phyloP scores from a whole-genome alignment of 2,113 vertebrate species.

The Osmerus mordax region DNA sequence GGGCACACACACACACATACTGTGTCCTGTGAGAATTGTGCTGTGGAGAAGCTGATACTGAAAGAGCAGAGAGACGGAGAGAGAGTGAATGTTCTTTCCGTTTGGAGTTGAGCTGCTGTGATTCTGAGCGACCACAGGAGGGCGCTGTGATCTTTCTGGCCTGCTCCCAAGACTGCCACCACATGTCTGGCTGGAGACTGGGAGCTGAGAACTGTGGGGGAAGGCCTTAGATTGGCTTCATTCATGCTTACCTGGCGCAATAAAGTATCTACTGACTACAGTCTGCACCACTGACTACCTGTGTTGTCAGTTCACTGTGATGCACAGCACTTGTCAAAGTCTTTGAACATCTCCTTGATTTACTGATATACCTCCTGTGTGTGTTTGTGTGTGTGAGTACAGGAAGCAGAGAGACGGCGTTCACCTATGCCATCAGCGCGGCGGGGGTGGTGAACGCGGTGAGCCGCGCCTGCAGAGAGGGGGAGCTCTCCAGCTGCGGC shows the following conservation, averaged over 20 bases:
- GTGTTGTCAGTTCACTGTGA: slow-evolving; percentile 41
- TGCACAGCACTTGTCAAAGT: too few relatives aligned
- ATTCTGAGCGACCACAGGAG: slow-evolving; percentile 51
- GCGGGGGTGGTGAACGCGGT: slow-evolving; percentile 96
- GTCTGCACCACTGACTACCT: slow-evolving; percentile 33
- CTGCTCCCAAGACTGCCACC: slow-evolving; percentile 38
- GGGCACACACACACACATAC: not conserved
- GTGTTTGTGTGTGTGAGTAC: slow-evolving; percentile 31
- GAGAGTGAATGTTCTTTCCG: slow-evolving; percentile 13
- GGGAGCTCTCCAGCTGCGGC: slow-evolving; percentile 94
- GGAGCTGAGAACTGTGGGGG: not conserved
- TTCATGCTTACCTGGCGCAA: not conserved
- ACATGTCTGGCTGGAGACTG: not conserved
- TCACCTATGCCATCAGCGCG: slow-evolving; percentile 93
- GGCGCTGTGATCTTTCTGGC: slow-evolving; percentile 61
- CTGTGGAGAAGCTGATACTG: not conserved
- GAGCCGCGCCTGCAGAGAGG: slow-evolving; percentile 94
- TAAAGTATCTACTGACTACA: slow-evolving; percentile 48
- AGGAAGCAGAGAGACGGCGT: slow-evolving; percentile 96
- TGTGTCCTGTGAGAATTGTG: slow-evolving; percentile 28
- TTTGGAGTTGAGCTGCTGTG: slow-evolving; percentile 43
- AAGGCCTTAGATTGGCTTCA: too few relatives aligned
- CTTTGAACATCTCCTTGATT: not conserved
- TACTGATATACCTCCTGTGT: slow-evolving; percentile 5
- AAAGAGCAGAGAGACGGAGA: too few relatives aligned